phyloP scores from a whole-genome alignment of 2,888 invertebrate species.

The Orthonevra nobilis region DNA sequence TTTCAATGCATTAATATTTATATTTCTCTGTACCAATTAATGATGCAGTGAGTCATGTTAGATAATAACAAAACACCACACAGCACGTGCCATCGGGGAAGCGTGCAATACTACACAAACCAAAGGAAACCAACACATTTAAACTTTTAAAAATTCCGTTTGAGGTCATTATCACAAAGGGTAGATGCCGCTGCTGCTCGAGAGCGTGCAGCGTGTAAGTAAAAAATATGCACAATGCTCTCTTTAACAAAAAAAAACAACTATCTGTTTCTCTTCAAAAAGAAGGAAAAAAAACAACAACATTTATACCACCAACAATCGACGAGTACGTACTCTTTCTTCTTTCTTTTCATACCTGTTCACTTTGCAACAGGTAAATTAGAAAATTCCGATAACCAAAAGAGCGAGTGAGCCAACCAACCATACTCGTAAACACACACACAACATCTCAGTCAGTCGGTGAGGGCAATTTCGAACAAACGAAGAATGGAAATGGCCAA shows the following conservation, averaged over 20 bases:
- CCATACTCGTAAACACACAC: constrained; percentile 15
- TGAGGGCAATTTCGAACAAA: constrained; percentile 47
- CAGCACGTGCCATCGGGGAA: constrained; percentile 52
- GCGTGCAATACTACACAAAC: neutral
- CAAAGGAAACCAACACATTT: constrained; percentile 1
- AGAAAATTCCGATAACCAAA: constrained; percentile 51
- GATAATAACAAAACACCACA: constrained; percentile 15
- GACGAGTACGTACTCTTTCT: constrained; percentile 56
- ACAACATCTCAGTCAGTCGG: neutral
- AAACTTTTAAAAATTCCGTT: constrained; percentile 46
- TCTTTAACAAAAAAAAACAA: constrained; percentile 54
- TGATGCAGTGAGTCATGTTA: constrained; percentile 30
- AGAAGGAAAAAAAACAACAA: constrained; percentile 23
- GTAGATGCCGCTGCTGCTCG: constrained; percentile 37
- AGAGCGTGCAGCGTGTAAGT: neutral
- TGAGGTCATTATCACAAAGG: constrained; percentile 70
- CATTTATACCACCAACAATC: constrained; percentile 4
- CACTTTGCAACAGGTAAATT: constrained; percentile 68
- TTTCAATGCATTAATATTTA: constrained; percentile 31
- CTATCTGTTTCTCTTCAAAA: constrained; percentile 49
- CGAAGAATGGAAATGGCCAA: constrained; percentile 74
- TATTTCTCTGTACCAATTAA: constrained; percentile 15
- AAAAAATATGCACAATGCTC: constrained; percentile 29
- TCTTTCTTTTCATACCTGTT: constrained; percentile 61
- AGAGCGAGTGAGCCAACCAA: constrained; percentile 47